Percentiles rank a stretch among this genome's conserved stretches.
phyloP scores from a whole-genome alignment of 2,888 invertebrate species.

The Mythimna impura region DNA sequence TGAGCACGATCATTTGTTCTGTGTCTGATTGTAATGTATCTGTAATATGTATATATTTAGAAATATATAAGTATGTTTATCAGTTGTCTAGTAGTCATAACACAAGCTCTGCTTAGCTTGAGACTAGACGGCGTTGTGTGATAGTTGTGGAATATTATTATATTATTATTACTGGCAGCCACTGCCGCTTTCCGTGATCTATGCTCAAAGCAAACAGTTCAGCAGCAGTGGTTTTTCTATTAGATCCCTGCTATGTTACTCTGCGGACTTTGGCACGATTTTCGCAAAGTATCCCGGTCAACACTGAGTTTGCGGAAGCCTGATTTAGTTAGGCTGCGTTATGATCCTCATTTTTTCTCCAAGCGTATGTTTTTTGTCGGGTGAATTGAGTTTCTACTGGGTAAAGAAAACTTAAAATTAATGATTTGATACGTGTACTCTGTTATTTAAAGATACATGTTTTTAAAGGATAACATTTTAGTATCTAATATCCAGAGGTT shows the following conservation, averaged over 20 bases:
- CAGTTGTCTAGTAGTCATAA: too few relatives aligned
- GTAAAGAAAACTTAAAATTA: not conserved
- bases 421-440: not conserved
- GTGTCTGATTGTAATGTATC: too few relatives aligned
- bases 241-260: constrained; percentile 16
- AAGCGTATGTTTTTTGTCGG: not conserved
- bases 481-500: too few relatives aligned
- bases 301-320: constrained; percentile 25
- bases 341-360: constrained; percentile 12
- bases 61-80: too few relatives aligned
- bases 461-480: too few relatives aligned
- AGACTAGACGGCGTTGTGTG: too few relatives aligned
- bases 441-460: too few relatives aligned
- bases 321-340: constrained; percentile 41
- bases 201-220: constrained; percentile 29
- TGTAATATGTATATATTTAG: too few relatives aligned
- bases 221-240: constrained; percentile 40
- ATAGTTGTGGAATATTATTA: too few relatives aligned
- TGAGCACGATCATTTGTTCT: too few relatives aligned
- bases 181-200: not conserved
- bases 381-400: not conserved
- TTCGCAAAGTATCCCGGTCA: constrained; percentile 36
- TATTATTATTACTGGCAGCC: not conserved
- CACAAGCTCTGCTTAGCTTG: too few relatives aligned
- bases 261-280: constrained; percentile 21